Conservation (phyloP, 2,888 invertebrate genomes). For the Axea sp. region DNA sequence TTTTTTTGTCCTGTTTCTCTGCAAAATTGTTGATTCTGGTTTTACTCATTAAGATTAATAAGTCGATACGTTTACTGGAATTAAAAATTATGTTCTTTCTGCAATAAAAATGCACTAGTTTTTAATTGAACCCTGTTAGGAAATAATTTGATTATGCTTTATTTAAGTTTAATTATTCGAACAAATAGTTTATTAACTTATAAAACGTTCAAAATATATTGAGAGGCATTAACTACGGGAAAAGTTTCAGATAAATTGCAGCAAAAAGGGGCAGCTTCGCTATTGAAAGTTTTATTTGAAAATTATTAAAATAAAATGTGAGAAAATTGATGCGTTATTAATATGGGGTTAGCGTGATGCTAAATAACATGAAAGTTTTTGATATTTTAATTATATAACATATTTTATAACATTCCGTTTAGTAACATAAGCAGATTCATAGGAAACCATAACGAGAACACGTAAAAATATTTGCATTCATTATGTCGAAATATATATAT, state of each 20-base stretch:
- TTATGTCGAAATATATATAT: too few relatives aligned
- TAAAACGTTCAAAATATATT: not conserved
- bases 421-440: too few relatives aligned
- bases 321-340: slow-evolving; percentile 39
- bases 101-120: too few relatives aligned
- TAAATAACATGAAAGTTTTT: slow-evolving; percentile 26
- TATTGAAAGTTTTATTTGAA: not conserved
- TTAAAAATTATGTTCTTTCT: too few relatives aligned
- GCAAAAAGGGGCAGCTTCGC: not conserved
- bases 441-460: too few relatives aligned
- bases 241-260: slow-evolving; percentile 11
- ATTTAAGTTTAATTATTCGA: not conserved
- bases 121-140: too few relatives aligned
- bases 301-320: slow-evolving; percentile 24
- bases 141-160: too few relatives aligned
- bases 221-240: not conserved
- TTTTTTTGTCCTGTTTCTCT: slow-evolving; percentile 1
- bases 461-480: too few relatives aligned
- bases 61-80: too few relatives aligned
- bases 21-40: not conserved
- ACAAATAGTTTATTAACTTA: not conserved
- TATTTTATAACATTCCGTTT: too few relatives aligned
- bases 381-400: slow-evolving; percentile 26
- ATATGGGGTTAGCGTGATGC: slow-evolving; percentile 8
- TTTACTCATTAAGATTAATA: slow-evolving; percentile 11